Conservation (phyloP, 2,888 invertebrate species). For the Coenonympha glycerion region DNA sequence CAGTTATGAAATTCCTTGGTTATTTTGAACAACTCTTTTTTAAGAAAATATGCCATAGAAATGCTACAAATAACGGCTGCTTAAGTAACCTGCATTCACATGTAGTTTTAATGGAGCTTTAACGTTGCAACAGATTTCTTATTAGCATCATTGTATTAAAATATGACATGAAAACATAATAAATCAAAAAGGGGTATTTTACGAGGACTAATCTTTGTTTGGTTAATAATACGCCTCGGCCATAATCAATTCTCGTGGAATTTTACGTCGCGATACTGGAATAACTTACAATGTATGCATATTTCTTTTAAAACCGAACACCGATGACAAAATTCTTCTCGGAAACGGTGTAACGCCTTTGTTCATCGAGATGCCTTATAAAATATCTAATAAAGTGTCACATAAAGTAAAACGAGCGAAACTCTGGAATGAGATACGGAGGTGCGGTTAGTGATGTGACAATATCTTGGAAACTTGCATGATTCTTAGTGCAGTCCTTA, state of each 20-base stretch:
- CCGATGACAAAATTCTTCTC: constrained; percentile 60
- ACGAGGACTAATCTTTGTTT: constrained; percentile 21
- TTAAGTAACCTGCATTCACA: no score
- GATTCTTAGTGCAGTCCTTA: not conserved
- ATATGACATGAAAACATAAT: constrained; percentile 1
- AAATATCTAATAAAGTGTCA: constrained; percentile 65
- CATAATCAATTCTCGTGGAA: constrained; percentile 23
- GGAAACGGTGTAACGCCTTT: constrained; percentile 58
- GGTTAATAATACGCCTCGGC: constrained; percentile 17
- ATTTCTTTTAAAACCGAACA: constrained; percentile 44
- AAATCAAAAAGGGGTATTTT: constrained; percentile 6
- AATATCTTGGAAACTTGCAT: not conserved
- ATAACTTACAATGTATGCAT: constrained; percentile 47
- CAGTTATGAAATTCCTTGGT: no score
- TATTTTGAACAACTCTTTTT: no score
- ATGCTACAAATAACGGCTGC: no score
- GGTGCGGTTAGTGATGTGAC: constrained; percentile 13
- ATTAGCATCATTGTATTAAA: not conserved
- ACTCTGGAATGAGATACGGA: constrained; percentile 30
- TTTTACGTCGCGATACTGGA: constrained; percentile 35
- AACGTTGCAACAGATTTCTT: no score
- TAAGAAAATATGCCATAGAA: no score
- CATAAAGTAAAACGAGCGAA: constrained; percentile 49
- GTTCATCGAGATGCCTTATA: constrained; percentile 39
- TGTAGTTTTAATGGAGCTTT: no score